Base-by-base conservation (phyloP, 2,888 invertebrate genomes). In the Epistrophe grossulariae region DNA sequence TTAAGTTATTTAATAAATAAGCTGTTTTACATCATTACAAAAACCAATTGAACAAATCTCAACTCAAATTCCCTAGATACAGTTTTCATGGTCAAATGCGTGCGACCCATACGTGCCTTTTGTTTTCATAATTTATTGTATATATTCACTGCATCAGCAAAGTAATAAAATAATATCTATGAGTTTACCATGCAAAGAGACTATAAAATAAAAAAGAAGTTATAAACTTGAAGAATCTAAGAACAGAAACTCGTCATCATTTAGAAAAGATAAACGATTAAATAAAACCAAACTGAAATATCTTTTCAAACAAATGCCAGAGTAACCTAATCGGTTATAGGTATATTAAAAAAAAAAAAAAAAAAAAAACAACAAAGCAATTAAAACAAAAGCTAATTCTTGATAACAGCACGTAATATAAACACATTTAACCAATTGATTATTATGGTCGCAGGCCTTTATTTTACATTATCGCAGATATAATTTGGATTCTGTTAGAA, bases 391-490 rank as follows among this genome's bases (percentile, higher is more conserved):
- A 48, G 50, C 43, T 70, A n/a, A 38, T 43, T 70, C 55, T 62
- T 64, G 79, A 74, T 59, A 80, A 71, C 19, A 72, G 38, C 64
- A 80, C 74, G 59, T 60, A 70, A 17, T 70, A 70, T 52, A 71
- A 45, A 35, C 38, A 52, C 43, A 64, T 59, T 31, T 60, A 68
- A 68, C 40, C 52, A 68, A 73, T 78, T 78, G 78, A 70, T 81
- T 73, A 57, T 55, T 73, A 62, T 35, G 31, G 68, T 52, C 6
- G 38, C 57, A 48, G 66, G 55, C 71, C 62, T 59, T 45, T 59
- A 31, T 45, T 64, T 55, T 50, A 74, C 52, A 83, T 60, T 79
- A 76, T 76, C 64, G 57, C 17, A 50, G 70, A 78, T 82, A 78
- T 57, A 48, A 43, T 60, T 73, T 68, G 72, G 81, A 73, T 78